phyloP scores from a whole-genome alignment of 1,140 invertebrate genomes.

The Drosophila oshimai region DNA sequence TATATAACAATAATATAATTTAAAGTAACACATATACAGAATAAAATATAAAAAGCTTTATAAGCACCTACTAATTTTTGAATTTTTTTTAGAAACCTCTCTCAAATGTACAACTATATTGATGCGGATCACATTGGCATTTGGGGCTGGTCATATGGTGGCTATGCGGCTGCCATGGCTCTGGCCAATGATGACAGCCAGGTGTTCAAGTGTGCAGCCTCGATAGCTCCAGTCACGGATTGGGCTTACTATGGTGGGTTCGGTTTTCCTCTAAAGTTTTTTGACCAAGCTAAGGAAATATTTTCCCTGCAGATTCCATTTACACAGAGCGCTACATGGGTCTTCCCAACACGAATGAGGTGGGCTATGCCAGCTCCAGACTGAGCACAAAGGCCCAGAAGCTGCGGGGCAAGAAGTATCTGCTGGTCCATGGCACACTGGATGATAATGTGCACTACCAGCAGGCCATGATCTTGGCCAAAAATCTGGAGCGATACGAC shows the following conservation, averaged over 20 bases:
- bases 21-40: not conserved
- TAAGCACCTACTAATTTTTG: too few species aligned
- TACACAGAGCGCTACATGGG: conserved; percentile 98
- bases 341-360: conserved; percentile 89
- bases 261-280: not conserved
- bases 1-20: not conserved
- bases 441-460: conserved; percentile 99
- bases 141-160: conserved; percentile 98
- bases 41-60: not conserved
- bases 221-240: conserved; percentile 95
- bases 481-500: conserved; percentile 91
- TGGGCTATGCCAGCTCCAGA: conserved; percentile 90
- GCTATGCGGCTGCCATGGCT: conserved; percentile 92
- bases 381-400: conserved; percentile 87
- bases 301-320: conserved; percentile 90
- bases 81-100: conserved; percentile 84
- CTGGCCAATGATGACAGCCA: conserved; percentile 88
- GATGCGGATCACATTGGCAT: conserved; percentile 88
- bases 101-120: conserved; percentile 87
- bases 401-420: conserved; percentile 89
- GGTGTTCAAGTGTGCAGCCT: conserved; percentile 94
- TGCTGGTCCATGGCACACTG: conserved; percentile 95
- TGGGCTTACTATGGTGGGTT: conserved; percentile 93
- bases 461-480: conserved; percentile 94
- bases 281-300: not conserved